phyloP scores from a whole-genome alignment of 2,797 vertebrate genomes.

The Gephyroberyx darwinii region DNA sequence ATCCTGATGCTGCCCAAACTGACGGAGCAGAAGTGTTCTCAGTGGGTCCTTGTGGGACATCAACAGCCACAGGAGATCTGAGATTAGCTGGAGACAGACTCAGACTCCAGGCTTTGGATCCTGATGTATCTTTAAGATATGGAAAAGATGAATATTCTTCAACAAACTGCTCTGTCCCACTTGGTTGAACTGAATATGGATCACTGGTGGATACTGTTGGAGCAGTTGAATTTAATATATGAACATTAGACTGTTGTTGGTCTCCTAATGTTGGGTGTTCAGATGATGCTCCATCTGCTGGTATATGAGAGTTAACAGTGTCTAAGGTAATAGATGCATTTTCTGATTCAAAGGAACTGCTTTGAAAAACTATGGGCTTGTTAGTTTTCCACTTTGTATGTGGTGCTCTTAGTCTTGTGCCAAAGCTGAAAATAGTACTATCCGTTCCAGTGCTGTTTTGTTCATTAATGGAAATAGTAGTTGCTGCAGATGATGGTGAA shows the following conservation, averaged over 20 bases:
- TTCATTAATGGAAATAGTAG: constrained; percentile 41
- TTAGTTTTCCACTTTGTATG: constrained; percentile 64
- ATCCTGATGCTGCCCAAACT: constrained; percentile 14
- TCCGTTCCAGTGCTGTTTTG: constrained; percentile 48
- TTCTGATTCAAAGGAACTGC: constrained; percentile 56
- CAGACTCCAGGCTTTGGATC: constrained; percentile 31
- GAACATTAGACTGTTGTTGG: constrained; percentile 38
- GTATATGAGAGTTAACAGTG: constrained; percentile 51
- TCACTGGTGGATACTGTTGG: constrained; percentile 29
- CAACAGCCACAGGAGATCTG: constrained; percentile 39
- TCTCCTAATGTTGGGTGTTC: constrained; percentile 50
- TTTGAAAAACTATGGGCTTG: constrained; percentile 53
- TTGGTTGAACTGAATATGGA: constrained; percentile 44
- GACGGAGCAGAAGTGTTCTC: constrained; percentile 44
- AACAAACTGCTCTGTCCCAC: constrained; percentile 16
- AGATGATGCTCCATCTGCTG: constrained; percentile 54
- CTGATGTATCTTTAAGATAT: constrained; percentile 32
- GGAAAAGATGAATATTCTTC: constrained; percentile 38
- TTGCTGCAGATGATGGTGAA: constrained; percentile 35
- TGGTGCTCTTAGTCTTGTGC: constrained; percentile 63
- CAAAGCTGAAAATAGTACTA: constrained; percentile 68
- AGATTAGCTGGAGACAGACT: constrained; percentile 44
- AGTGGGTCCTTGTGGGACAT: constrained; percentile 12
- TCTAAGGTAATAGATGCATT: constrained; percentile 57
- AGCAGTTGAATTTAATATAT: constrained; percentile 43